Evolutionary conservation across 2,797 vertebrate genomes (phyloP).

Genomic region (Eremophila alpestris): DNA sequence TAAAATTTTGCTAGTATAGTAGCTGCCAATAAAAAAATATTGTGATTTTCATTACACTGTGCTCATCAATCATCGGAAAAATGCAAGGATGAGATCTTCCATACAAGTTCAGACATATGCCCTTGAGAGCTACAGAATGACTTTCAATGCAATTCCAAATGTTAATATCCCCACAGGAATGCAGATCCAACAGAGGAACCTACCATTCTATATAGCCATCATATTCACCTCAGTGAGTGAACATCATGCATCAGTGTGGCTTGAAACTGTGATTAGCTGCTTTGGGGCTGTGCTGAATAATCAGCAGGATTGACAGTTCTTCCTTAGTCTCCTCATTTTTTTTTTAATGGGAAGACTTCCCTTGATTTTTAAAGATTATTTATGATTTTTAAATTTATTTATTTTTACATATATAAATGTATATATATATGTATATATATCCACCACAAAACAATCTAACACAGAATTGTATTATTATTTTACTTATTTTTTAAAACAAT

Average conservation of each 20-base stretch:
- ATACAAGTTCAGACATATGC: conserved; percentile 52
- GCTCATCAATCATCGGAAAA: conserved; percentile 45
- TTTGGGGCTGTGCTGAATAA: conserved; percentile 7
- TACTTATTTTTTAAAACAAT: background rate
- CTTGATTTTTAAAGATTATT: background rate
- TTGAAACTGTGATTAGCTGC: conserved; percentile 49
- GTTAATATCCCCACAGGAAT: conserved; percentile 57
- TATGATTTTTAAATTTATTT: background rate
- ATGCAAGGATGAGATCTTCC: conserved; percentile 56
- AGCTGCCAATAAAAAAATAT: conserved; percentile 42
- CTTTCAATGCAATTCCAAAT: conserved; percentile 62
- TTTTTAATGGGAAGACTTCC: background rate
- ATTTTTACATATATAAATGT: background rate
- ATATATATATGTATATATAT: too few relatives aligned
- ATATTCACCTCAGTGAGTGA: conserved; percentile 60
- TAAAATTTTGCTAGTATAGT: background rate
- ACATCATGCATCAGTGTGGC: conserved; percentile 42
- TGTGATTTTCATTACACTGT: conserved; percentile 64
- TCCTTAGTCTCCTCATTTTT: background rate
- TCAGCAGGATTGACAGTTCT: background rate
- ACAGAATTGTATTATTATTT: background rate
- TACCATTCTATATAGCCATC: conserved; percentile 18
- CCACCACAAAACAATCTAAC: background rate
- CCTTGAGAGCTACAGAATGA: conserved; percentile 64
- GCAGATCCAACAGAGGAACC: conserved; percentile 46